A percentile compares a stretch with the other conserved stretches of the same genome.
Conservation (phyloP, 2,797 vertebrate genomes). For the Channa striata region DNA sequence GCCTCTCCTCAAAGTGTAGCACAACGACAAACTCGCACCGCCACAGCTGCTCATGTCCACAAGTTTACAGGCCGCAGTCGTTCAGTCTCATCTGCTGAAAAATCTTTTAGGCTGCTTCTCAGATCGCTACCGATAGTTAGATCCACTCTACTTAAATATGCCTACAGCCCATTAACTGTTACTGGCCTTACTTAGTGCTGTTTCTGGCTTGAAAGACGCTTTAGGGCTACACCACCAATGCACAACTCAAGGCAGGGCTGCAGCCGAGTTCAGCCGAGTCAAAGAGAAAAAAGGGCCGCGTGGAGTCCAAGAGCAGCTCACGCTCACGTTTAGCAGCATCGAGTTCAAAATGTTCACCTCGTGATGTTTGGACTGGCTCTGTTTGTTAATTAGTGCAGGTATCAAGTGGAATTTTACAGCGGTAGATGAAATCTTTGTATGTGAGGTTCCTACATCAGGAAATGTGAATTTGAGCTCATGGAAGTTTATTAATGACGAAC, state of each 20-base stretch:
- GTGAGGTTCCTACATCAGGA: neutral
- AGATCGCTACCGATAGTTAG: conserved; percentile 11
- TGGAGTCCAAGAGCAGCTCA: neutral
- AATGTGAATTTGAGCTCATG: neutral
- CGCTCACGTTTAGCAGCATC: neutral
- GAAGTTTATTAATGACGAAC: conserved; percentile 4
- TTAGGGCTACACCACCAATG: conserved; percentile 54
- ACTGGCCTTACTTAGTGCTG: conserved; percentile 52
- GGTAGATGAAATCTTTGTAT: no score
- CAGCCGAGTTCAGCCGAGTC: conserved; percentile 16
- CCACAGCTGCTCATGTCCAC: conserved; percentile 47
- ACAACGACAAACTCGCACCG: conserved; percentile 46
- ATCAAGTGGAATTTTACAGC: neutral
- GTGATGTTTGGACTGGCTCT: neutral
- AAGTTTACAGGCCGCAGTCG: conserved; percentile 40
- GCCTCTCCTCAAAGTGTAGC: conserved; percentile 63
- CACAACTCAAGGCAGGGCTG: conserved; percentile 54
- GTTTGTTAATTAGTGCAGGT: neutral
- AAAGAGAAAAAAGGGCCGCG: neutral
- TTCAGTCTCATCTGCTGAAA: conserved; percentile 8
- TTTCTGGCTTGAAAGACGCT: conserved; percentile 45
- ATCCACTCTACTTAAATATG: conserved; percentile 13
- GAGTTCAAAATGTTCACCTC: neutral
- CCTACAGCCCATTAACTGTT: conserved; percentile 39
- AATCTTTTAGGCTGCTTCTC: conserved; percentile 39